A percentile compares a stretch with the other conserved stretches of the same genome.
Conservation (phyloP, 2,797 vertebrate genomes). For the Hydrolagus colliei region DNA sequence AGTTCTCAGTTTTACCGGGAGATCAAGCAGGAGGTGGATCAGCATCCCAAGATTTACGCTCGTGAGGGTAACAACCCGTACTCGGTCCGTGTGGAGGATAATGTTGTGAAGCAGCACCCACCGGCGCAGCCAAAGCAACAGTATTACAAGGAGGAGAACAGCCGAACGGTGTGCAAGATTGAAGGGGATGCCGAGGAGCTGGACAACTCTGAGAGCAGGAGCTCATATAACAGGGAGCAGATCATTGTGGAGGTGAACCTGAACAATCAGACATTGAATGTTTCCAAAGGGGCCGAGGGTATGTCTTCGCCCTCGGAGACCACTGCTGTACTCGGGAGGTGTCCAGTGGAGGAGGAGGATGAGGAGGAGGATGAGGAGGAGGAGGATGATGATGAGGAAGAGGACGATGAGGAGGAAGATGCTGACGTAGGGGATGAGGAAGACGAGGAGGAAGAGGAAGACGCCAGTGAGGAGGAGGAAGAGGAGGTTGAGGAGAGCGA, state of each 20-base stretch:
- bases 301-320: constrained; percentile 52
- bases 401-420: constrained; percentile 51
- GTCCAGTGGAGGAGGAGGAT: constrained; percentile 44
- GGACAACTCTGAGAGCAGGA: constrained; percentile 57
- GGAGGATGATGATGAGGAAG: constrained; percentile 55
- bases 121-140: constrained; percentile 61
- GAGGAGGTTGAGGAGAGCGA: constrained; percentile 51
- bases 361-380: constrained; percentile 47
- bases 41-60: constrained; percentile 68
- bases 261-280: constrained; percentile 95
- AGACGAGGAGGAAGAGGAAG: constrained; percentile 41
- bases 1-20: constrained; percentile 71
- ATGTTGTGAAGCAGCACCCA: constrained; percentile 40
- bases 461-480: constrained; percentile 58
- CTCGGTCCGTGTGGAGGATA: constrained; percentile 75
- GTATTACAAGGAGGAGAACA: constrained; percentile 74
- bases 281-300: constrained; percentile 82
- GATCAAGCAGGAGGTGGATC: constrained; percentile 83
- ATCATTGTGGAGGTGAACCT: constrained; percentile 98
- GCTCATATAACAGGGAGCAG: constrained; percentile 80
- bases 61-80: constrained; percentile 74
- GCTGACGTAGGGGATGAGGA: constrained; percentile 62
- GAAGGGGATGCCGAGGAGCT: constrained; percentile 63
- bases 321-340: constrained; percentile 50
- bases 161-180: constrained; percentile 61